phyloP scores from a whole-genome alignment of 2,113 vertebrate species.

The Ctenodactylus gundi region DNA sequence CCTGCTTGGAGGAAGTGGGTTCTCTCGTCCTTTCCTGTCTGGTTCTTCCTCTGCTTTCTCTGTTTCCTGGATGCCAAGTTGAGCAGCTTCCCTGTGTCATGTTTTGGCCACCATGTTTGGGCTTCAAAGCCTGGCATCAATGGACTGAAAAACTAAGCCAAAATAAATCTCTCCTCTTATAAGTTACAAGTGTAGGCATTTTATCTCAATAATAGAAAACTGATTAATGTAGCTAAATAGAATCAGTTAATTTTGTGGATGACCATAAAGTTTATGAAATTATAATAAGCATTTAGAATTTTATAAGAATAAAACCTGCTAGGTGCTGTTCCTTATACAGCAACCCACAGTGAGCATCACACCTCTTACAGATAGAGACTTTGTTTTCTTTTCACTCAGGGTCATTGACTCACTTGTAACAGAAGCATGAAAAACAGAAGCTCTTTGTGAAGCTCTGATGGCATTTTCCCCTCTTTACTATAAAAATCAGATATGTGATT shows the following conservation, averaged over 20 bases:
- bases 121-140: not conserved
- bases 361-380: not conserved
- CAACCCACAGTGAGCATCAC: not conserved
- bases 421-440: conserved; percentile 29
- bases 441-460: conserved; percentile 33
- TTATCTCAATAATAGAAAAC: not conserved
- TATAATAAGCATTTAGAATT: conserved; percentile 7
- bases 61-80: not conserved
- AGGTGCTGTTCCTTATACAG: not conserved
- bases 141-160: not conserved
- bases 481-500: conserved; percentile 45
- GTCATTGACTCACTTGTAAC: not conserved
- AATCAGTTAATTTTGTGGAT: not conserved
- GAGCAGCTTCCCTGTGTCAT: not conserved
- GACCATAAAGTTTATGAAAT: not conserved
- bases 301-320: not conserved
- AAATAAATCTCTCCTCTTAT: not conserved
- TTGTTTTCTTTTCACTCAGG: not conserved
- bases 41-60: not conserved
- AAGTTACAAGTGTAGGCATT: not conserved
- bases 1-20: too few species aligned
- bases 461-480: not conserved
- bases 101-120: not conserved
- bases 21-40: not conserved
- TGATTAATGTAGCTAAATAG: not conserved